phyloP scores from a whole-genome alignment of 1,140 invertebrate species.

The Zaprionus tsacasi region DNA sequence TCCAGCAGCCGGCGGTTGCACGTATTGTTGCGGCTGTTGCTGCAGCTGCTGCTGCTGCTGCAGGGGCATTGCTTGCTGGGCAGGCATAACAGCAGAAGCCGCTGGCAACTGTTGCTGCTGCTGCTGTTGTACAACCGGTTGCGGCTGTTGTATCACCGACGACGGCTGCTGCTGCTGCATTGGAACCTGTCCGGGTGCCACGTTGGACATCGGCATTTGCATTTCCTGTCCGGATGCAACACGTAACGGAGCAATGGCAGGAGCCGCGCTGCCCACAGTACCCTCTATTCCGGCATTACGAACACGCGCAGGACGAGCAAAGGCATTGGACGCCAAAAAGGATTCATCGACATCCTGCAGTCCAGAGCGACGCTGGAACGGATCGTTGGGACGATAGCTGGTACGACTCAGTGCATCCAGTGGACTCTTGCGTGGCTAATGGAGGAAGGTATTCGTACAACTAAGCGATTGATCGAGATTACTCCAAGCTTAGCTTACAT shows the following conservation, averaged over 20 bases:
- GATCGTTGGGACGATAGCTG: conserved; percentile 44
- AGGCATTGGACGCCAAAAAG: conserved; percentile 67
- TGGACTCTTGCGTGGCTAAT: conserved; percentile 68
- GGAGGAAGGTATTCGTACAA: not conserved
- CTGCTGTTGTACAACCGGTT: conserved; percentile 12
- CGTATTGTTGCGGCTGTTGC: conserved; percentile 42
- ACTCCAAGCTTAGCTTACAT: conserved; percentile 45
- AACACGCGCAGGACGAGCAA: conserved; percentile 61
- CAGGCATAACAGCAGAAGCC: conserved; percentile 5
- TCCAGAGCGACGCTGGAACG: conserved; percentile 73
- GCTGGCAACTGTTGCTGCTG: conserved; percentile 33
- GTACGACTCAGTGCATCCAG: conserved; percentile 72
- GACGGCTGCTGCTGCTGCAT: conserved; percentile 19
- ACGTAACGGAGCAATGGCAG: conserved; percentile 39
- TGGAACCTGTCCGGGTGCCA: conserved; percentile 6
- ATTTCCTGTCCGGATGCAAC: conserved; percentile 50
- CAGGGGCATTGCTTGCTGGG: conserved; percentile 14
- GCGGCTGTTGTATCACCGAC: conserved; percentile 7
- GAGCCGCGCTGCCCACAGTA: not conserved
- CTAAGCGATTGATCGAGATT: not conserved
- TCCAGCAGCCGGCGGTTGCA: conserved; percentile 63
- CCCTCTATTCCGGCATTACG: conserved; percentile 60
- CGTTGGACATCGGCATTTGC: not conserved
- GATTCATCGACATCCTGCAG: conserved; percentile 78
- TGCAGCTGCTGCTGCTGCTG: conserved; percentile 21